These are phyloP conservation scores for Apamea anceps DNA, from an alignment of 2,888 invertebrate species.

Conservation along the genomic window DNA sequence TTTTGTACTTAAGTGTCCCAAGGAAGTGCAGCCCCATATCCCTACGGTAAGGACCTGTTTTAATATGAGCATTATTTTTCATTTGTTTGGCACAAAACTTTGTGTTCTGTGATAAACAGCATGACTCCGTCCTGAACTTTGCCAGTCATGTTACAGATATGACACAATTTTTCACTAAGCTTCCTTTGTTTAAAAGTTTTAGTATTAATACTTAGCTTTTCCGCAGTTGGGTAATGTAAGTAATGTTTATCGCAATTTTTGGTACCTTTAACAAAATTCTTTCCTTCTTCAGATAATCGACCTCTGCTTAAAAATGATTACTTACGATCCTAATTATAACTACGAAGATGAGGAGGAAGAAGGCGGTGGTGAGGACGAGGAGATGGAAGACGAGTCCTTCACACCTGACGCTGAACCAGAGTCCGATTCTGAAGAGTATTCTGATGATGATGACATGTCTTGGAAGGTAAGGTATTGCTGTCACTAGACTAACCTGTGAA, in stretches of 20 bases:
- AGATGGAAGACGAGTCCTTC: constrained; percentile 93
- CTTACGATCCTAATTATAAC: constrained; percentile 99
- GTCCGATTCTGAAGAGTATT: constrained; percentile 98
- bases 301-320: constrained; percentile 97
- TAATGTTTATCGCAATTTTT: background rate
- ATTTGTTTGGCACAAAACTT: constrained; percentile 1
- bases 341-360: constrained; percentile 97
- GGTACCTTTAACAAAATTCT: background rate
- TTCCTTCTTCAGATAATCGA: constrained; percentile 92
- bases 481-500: background rate
- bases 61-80: background rate
- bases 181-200: background rate
- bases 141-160: constrained; percentile 12
- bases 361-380: constrained; percentile 92
- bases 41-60: constrained; percentile 91
- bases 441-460: constrained; percentile 99
- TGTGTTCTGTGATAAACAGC: constrained; percentile 6
- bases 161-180: background rate
- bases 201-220: background rate
- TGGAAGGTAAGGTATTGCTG: constrained; percentile 93
- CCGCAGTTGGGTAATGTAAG: no score
- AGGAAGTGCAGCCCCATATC: constrained; percentile 98
- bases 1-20: constrained; percentile 98
- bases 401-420: constrained; percentile 93
- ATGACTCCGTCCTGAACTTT: constrained; percentile 32